phyloP scores from a whole-genome alignment of 64 coral and sea anemone species.

The Actinia tenebrosa region DNA sequence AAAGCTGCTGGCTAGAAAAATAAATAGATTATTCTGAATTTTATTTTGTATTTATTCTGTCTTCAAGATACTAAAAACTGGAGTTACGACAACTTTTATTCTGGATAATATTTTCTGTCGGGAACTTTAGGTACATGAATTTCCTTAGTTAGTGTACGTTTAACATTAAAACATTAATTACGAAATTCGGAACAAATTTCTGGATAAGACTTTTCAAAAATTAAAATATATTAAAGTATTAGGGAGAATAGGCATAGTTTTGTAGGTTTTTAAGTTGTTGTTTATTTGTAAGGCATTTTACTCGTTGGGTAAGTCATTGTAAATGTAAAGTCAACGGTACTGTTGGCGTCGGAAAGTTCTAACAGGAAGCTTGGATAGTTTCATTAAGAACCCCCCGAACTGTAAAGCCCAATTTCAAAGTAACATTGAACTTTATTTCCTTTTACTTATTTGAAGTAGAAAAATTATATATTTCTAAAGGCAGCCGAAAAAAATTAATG shows the following conservation, averaged over 20 bases:
- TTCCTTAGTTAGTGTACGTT: neutral
- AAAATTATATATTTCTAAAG: neutral
- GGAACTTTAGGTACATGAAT: too few relatives aligned
- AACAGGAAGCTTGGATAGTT: neutral
- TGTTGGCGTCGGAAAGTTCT: neutral
- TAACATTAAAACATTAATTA: neutral
- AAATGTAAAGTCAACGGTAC: neutral
- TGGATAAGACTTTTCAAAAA: neutral
- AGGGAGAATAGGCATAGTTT: neutral
- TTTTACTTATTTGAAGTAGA: neutral
- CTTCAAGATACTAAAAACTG: neutral
- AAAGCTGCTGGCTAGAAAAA: constrained; percentile 6
- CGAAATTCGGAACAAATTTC: neutral
- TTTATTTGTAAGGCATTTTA: neutral
- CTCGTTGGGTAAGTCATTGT: neutral
- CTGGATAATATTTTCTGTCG: neutral
- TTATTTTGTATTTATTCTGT: neutral
- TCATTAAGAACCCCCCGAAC: neutral
- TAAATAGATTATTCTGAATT: neutral
- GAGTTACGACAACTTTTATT: neutral
- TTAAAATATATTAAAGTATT: neutral
- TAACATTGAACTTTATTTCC: constrained; percentile 11
- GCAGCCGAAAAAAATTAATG: neutral
- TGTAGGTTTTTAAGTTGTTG: neutral
- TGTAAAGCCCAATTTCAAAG: neutral